Evolutionary conservation across 2,888 invertebrate species (phyloP), one percentile per base, ranked within the genome.

Genomic region (Amphipyra berbera): DNA sequence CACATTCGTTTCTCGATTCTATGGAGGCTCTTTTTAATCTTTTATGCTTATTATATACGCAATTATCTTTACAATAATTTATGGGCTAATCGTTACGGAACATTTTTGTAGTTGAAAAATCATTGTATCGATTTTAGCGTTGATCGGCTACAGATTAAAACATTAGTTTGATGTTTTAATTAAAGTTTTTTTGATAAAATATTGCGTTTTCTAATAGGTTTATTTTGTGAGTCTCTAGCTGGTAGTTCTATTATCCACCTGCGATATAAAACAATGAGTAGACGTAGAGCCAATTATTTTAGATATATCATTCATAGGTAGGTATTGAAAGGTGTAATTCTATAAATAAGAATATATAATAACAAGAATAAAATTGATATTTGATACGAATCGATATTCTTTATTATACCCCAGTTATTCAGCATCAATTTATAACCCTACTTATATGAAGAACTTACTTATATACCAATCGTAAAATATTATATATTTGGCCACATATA

Each of bases 11-110:
- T 63, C 55, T 61, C 41, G 45, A 47, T 61, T 61, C 40, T 27
- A 46, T 66, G 42, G 41, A 62, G 58, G 54, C 35, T 70, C 45
- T 55, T 70, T 47, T 61, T 65, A 75, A 61, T 59, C 21, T 50
- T 48, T 48, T 61, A 57, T 59, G 52, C 60, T 65, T 69, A 64
- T 60, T 55, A 54, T 40, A 56, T 35, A 61, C 44, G 48, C 54
- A 75, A 76, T 78, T 75, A 70, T 66, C 46, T 66, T 50, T 54
- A 63, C 35, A 63, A 60, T 63, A 75, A 63, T 66, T 70, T 76
- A 78, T 63, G 50, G 40, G 37, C 30, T 38, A 65, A 55, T 57
- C 38, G 27, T 44, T 60, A 60, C 13, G 44, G 61, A 50, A 41
- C 45, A 46, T 58, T 73, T 62, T 45, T 47, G 38, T 58, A 50